Evolutionary conservation across 1,140 invertebrate species (phyloP), one percentile per base, ranked within the genome.

Genomic region (Trichonephila clavata): DNA sequence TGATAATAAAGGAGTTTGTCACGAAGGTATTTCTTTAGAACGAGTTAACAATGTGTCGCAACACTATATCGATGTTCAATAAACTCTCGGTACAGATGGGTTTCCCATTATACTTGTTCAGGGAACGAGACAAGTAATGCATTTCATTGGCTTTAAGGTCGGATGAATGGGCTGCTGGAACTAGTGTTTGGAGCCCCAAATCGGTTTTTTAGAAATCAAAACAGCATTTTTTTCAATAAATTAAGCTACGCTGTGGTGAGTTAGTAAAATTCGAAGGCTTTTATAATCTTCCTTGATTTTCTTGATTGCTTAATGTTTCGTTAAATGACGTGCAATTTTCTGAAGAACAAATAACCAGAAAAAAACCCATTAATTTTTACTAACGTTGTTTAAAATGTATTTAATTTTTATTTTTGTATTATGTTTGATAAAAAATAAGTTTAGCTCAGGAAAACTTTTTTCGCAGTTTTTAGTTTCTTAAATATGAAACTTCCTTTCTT

Each of bases 1-100:
- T 77, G 71, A 77, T 77, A 77, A 77, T 77, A 77, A 77, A 77
- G 71, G 32, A 77, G 71, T 77, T 77, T 39, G 71, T 77, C 71
- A 39, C 13, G 71, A 77, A 77, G 27, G 18, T 77, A 39, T 32
- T 27, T 77, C 71, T 77, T 77, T 77, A 77, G 71, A 77, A 77
- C 71, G 71, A 68, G 65, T 77, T 77, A 77, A 77, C 71, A 77
- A 39, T 77, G 71, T 77, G 16, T 77, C 71, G 27, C 71, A 27
- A 77, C 32, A 39, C 27, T 27, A 77, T 77, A 77, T 77, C 71
- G 71, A 77, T 77, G 71, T 77, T 77, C 71, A 20, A 77, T 77
- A 77, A 77, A 77, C 71, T 77, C 32, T 77, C 32, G 71, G 27
- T 77, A 77, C 71, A 77, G 71, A 77, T 77, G 71, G 71, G 71